Evolutionary conservation across 2,797 vertebrate species (phyloP).

Genomic region (Mus minutoides): DNA sequence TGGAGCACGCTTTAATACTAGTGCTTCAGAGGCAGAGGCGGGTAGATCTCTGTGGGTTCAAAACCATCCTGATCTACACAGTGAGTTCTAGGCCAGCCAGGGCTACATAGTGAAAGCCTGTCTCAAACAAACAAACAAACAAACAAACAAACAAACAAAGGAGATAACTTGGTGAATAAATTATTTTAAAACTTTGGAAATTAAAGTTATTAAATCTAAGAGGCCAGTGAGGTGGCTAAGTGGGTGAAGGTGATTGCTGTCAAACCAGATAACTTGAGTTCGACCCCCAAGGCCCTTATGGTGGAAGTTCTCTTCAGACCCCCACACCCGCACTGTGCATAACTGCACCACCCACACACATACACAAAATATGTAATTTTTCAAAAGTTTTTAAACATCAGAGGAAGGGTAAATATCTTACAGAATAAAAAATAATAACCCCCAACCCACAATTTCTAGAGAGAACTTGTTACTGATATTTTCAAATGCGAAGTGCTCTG

Average conservation of each 20-base stretch:
- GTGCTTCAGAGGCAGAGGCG: not conserved
- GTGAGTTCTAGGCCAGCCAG: not conserved
- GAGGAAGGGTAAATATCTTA: conserved; percentile 20
- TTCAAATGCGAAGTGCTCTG: conserved; percentile 1
- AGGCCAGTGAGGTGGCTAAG: not conserved
- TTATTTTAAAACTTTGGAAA: not conserved
- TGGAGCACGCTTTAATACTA: not conserved
- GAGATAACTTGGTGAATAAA: not conserved
- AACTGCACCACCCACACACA: not conserved
- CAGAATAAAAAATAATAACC: not conserved
- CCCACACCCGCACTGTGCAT: not conserved
- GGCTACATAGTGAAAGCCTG: not conserved
- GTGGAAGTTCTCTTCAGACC: not conserved
- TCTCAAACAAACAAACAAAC: not conserved
- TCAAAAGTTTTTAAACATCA: not conserved
- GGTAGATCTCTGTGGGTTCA: not conserved
- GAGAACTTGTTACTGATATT: not conserved
- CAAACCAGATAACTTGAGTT: not conserved
- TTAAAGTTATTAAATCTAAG: not conserved
- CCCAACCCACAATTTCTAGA: not conserved
- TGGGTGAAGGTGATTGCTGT: not conserved
- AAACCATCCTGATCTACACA: not conserved
- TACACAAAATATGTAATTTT: not conserved
- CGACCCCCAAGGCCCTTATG: no score
- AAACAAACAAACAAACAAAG: not conserved